Evolutionary conservation across 1,140 invertebrate species (phyloP).

Genomic region (Cherax quadricarinatus): DNA sequence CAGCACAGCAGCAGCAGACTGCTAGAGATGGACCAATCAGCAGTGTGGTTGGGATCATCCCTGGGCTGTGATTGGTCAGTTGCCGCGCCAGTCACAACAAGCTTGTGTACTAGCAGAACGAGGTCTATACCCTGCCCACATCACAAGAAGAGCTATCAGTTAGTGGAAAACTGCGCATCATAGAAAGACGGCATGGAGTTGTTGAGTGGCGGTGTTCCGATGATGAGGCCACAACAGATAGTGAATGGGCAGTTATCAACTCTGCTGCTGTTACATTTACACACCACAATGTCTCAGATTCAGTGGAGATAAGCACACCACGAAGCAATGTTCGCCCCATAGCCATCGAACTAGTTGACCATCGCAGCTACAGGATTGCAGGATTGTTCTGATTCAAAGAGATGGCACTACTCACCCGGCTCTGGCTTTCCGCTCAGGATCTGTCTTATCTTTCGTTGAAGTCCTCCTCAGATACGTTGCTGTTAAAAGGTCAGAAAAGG

Average conservation of each 20-base stretch:
- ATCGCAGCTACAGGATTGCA: too few species aligned
- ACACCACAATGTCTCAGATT: too few species aligned
- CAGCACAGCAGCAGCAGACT: not conserved
- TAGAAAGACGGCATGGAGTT: slow-evolving; percentile 76
- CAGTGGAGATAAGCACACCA: too few species aligned
- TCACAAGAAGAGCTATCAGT: slow-evolving; percentile 77
- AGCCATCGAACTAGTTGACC: too few species aligned
- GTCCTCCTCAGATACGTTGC: too few species aligned
- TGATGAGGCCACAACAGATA: slow-evolving; percentile 74
- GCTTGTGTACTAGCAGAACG: slow-evolving; percentile 77
- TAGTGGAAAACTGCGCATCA: slow-evolving; percentile 76
- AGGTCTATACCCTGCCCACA: slow-evolving; percentile 77
- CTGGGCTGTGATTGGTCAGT: slow-evolving; percentile 24
- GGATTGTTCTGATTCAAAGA: too few species aligned
- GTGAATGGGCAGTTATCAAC: slow-evolving; percentile 77
- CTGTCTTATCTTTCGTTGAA: too few species aligned
- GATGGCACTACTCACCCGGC: too few species aligned
- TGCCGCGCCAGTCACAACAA: slow-evolving; percentile 1
- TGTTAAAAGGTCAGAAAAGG: too few species aligned
- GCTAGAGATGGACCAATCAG: not conserved
- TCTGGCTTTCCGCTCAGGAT: too few species aligned
- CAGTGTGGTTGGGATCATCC: not conserved
- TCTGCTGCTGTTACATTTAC: too few species aligned
- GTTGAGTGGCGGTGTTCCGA: slow-evolving; percentile 78
- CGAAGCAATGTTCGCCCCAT: too few species aligned